Evolutionary conservation across 2,888 invertebrate species (phyloP), one percentile per base, ranked within the genome.

Genomic region (Sinelater perroti): DNA sequence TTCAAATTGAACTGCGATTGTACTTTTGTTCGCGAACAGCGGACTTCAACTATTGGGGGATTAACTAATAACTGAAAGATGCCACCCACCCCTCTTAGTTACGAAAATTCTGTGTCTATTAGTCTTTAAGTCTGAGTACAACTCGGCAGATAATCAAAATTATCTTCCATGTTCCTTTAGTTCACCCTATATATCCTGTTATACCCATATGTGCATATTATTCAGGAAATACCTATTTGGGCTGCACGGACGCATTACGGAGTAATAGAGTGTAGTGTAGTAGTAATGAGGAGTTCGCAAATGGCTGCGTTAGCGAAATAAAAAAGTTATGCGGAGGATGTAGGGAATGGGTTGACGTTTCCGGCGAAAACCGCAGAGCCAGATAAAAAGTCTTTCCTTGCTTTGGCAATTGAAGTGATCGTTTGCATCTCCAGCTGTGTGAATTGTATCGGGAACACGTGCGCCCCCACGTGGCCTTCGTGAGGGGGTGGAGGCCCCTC

Each of bases 391-490:
- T 44, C 33, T 35, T 45, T 52, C 44, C 20, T 31, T 33, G 20
- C 30, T 28, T 13, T 31, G n/a, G 28, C 44, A 45, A 53, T 53
- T 53, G 53, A 45, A 53, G 30, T 45, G 35, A 53, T 53, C 53
- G 31, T 45, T 53, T 44, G 45, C 33, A 31, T 53, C 53, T 53
- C 53, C 53, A 53, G 53, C 53, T 53, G 53, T 53, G 53, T 53
- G 53, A 46, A 53, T 53, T 53, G 45, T 57, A 28, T 45, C 50
- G 45, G 36, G 35, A 54, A 68, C 76, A 75, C 75, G 75, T 75
- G 75, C 71, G 68, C 67, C 72, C 72, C 71, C 74, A 75, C 72
- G 75, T 75, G 75, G 70, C 73, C 75, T 73, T 74, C 73, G 62
- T 64, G 61, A 68, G 67, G 71, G 66, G 69, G 69, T 65, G 67